Percentiles rank a stretch among this genome's conserved stretches.
phyloP scores from a whole-genome alignment of 2,113 vertebrate species.

The Phoxinus phoxinus region DNA sequence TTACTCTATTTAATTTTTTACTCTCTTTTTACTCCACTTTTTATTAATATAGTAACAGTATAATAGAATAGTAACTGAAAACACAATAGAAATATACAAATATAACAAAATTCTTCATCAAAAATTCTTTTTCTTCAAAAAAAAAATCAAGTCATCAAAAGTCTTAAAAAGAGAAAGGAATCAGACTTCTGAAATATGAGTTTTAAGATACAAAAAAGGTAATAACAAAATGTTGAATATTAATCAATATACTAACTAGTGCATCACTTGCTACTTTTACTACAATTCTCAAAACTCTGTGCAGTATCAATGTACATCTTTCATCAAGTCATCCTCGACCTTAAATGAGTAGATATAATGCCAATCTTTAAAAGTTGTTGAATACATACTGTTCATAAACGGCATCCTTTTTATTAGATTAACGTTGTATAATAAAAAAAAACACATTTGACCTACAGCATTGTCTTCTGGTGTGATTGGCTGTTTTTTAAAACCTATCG shows the following conservation, averaged over 20 bases:
- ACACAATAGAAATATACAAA: neutral
- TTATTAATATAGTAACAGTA: neutral
- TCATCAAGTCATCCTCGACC: neutral
- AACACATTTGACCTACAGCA: neutral
- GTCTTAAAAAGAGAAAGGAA: neutral
- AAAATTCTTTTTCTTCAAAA: neutral
- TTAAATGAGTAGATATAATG: neutral
- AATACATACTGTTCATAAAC: neutral
- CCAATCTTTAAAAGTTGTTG: neutral
- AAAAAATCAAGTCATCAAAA: neutral
- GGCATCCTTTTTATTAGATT: neutral
- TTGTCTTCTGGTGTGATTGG: neutral
- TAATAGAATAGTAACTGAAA: neutral
- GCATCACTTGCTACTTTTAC: neutral
- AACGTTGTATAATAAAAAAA: neutral
- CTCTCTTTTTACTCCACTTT: neutral
- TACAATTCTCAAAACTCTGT: neutral
- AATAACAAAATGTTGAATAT: neutral
- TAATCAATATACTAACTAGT: neutral
- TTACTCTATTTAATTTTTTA: neutral
- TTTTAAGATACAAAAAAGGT: neutral
- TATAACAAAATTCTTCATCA: neutral
- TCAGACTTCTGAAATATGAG: neutral
- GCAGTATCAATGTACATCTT: neutral
- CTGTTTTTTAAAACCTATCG: neutral